Conservation (phyloP, 2,113 vertebrate species). For the Poicephalus meyeri region DNA sequence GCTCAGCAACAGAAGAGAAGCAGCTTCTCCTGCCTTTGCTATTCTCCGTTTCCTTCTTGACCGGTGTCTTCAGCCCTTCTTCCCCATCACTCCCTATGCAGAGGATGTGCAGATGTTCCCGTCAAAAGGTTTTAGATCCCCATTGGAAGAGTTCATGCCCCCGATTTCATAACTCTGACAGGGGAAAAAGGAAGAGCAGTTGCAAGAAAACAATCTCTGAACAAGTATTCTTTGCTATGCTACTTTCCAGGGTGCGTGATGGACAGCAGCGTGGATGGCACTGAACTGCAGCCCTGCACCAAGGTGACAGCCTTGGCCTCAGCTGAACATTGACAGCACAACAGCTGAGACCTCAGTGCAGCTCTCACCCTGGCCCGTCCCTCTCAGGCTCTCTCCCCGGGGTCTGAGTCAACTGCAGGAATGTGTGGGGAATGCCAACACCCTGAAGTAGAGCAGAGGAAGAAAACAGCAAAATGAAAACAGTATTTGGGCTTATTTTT, state of each 20-base stretch:
- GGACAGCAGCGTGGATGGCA: neutral
- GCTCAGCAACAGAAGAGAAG: neutral
- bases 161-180: constrained; percentile 6
- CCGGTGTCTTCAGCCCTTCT: neutral
- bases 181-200: neutral
- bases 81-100: neutral
- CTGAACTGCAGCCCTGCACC: neutral
- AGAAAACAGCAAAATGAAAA: constrained; percentile 29
- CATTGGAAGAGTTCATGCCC: neutral
- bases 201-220: neutral
- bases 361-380: rapidly evolving
- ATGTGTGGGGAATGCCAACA: constrained; percentile 14
- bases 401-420: constrained; percentile 35
- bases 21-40: neutral
- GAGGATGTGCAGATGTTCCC: neutral
- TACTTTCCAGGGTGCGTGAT: rapidly evolving
- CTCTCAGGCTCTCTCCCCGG: neutral
- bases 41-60: neutral
- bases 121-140: neutral
- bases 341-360: rapidly evolving
- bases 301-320: rapidly evolving
- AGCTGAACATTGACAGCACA: rapidly evolving
- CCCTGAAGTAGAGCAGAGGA: neutral
- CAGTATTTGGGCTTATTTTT: neutral
- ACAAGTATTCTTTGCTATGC: rapidly evolving